Conservation (phyloP, 2,797 vertebrate species). For the Manis crassicaudata region DNA sequence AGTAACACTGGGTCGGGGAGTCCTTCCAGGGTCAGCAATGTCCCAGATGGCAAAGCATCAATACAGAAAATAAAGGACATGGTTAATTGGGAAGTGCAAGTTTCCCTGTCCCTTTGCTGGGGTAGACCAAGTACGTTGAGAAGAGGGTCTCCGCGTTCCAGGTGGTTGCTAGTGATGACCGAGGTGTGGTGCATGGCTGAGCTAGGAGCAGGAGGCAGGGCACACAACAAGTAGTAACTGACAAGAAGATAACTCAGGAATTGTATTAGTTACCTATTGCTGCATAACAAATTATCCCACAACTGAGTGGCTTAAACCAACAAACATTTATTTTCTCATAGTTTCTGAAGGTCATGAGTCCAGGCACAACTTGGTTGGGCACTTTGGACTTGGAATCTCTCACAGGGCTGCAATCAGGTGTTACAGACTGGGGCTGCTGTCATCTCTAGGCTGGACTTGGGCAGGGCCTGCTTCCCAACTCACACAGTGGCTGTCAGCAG, state of each 20-base stretch:
- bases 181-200: neutral
- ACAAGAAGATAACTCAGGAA: neutral
- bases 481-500: fast-evolving
- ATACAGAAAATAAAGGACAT: neutral
- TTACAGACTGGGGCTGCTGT: neutral
- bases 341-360: neutral
- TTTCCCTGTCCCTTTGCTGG: neutral
- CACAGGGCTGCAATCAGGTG: neutral
- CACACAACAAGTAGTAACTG: neutral
- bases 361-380: neutral
- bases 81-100: neutral
- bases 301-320: neutral
- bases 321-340: neutral
- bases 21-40: neutral
- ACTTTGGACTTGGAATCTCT: neutral
- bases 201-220: neutral
- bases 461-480: neutral
- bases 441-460: neutral
- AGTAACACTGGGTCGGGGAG: too few species aligned
- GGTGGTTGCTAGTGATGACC: neutral
- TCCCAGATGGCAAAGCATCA: neutral
- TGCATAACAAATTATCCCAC: neutral
- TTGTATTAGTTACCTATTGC: neutral
- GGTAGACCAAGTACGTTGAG: neutral
- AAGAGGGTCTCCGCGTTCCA: neutral